phyloP scores from a whole-genome alignment of 1,140 invertebrate species.

The Nephotettix cincticeps region DNA sequence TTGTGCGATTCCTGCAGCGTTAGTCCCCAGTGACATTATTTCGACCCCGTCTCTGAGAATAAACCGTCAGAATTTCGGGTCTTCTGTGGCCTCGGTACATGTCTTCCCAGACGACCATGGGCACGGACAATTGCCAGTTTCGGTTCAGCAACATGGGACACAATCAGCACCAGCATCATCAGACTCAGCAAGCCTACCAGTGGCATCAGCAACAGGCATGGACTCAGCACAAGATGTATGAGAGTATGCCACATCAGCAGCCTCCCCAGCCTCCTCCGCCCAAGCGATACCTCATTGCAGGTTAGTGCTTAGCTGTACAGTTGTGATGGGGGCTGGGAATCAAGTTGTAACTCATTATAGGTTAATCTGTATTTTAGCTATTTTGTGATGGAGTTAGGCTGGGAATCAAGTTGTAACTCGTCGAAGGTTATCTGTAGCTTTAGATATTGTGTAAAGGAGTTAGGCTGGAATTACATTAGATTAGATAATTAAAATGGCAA shows the following conservation, averaged over 20 bases:
- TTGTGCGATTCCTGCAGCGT: constrained; percentile 8
- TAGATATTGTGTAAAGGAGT: too few species aligned
- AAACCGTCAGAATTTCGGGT: constrained; percentile 18
- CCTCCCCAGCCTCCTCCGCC: neutral
- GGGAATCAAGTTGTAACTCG: too few species aligned
- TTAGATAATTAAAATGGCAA: too few species aligned
- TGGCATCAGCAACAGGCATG: constrained; percentile 16
- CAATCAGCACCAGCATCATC: constrained; percentile 12
- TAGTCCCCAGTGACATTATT: neutral
- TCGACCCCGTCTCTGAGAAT: too few species aligned
- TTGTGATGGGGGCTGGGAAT: neutral
- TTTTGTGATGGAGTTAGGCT: too few species aligned
- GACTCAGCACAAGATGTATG: neutral
- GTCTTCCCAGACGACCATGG: constrained; percentile 2
- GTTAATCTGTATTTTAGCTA: too few species aligned
- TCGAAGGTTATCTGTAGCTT: too few species aligned
- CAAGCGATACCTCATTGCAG: constrained; percentile 11
- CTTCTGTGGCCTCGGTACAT: constrained; percentile 11
- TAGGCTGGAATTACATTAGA: too few species aligned
- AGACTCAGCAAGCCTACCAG: neutral
- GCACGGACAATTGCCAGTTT: constrained; percentile 13
- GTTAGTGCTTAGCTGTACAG: neutral
- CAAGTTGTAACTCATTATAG: too few species aligned
- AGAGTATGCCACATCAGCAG: neutral
- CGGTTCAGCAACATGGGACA: neutral